Evolutionary conservation across 2,797 vertebrate species (phyloP).

Genomic region (Mus minutoides): DNA sequence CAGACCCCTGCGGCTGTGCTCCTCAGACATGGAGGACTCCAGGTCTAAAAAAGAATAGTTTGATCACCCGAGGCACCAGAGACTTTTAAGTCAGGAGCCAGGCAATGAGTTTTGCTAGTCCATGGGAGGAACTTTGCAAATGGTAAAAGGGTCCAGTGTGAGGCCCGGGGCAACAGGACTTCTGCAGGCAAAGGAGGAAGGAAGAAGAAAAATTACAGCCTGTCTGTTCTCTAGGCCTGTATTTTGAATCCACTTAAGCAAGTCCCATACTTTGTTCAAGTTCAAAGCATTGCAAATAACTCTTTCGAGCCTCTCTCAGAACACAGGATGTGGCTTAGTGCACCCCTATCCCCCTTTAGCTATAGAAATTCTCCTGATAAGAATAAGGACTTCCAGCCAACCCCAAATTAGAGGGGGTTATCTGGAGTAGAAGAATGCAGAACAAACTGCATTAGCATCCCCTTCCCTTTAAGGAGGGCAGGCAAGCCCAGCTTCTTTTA

Average conservation of each 20-base stretch:
- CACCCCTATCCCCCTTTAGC: constrained; percentile 76
- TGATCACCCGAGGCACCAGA: constrained; percentile 74
- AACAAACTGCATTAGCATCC: constrained; percentile 80
- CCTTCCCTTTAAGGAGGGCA: constrained; percentile 78
- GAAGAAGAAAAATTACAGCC: constrained; percentile 56
- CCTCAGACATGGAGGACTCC: constrained; percentile 81
- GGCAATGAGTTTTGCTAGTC: constrained; percentile 53
- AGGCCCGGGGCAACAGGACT: constrained; percentile 58
- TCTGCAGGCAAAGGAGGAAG: constrained; percentile 65
- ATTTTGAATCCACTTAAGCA: constrained; percentile 70
- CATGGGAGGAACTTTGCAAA: constrained; percentile 32
- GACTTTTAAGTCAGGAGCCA: constrained; percentile 73
- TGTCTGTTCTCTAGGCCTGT: constrained; percentile 36
- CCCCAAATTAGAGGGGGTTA: constrained; percentile 84
- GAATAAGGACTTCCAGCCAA: constrained; percentile 85
- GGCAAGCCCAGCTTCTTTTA: constrained; percentile 46
- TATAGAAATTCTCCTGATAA: constrained; percentile 85
- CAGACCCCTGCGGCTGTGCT: constrained; percentile 69
- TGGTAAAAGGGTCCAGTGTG: constrained; percentile 51
- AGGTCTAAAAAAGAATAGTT: constrained; percentile 75
- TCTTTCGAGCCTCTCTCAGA: constrained; percentile 77
- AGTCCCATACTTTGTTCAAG: constrained; percentile 69
- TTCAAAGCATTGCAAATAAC: constrained; percentile 75
- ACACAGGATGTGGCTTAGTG: constrained; percentile 84
- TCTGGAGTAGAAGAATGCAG: constrained; percentile 83